Percentiles rank a stretch among this genome's conserved stretches.
phyloP scores from a whole-genome alignment of 2,797 vertebrate species.

The Anguilla marmorata region DNA sequence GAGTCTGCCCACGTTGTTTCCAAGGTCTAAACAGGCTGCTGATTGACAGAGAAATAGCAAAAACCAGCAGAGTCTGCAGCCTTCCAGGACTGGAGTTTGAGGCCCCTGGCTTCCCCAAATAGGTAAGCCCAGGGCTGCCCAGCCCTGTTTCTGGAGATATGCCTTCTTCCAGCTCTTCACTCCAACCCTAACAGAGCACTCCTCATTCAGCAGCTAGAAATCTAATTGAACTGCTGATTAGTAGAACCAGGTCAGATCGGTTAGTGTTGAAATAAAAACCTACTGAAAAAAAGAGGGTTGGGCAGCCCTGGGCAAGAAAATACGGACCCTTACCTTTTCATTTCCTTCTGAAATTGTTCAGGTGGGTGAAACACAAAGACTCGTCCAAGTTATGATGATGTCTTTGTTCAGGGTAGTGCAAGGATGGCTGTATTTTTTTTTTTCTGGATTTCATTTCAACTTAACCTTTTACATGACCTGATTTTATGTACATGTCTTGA shows the following conservation, averaged over 20 bases:
- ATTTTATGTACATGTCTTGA: no score
- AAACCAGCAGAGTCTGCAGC: no score
- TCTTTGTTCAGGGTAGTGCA: background rate
- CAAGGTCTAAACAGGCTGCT: background rate
- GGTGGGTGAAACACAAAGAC: background rate
- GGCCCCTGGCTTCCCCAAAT: background rate
- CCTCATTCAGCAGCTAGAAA: no score
- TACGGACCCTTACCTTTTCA: background rate
- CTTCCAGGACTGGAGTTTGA: background rate
- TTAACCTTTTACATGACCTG: no score
- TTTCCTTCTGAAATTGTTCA: background rate
- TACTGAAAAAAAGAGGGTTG: no score
- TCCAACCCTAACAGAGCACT: background rate
- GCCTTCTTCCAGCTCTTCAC: background rate
- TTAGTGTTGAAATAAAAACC: no score
- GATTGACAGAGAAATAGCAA: background rate
- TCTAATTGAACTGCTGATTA: background rate
- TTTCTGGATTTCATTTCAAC: background rate
- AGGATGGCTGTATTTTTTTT: background rate
- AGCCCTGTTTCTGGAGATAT: background rate
- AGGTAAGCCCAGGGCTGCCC: background rate
- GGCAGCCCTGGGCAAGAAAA: background rate
- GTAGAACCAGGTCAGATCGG: background rate
- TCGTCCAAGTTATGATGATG: background rate
- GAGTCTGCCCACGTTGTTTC: background rate